Evolutionary conservation across 1,140 invertebrate species (phyloP), one percentile per base, ranked within the genome.

Genomic region (Drosophila carrolli): DNA sequence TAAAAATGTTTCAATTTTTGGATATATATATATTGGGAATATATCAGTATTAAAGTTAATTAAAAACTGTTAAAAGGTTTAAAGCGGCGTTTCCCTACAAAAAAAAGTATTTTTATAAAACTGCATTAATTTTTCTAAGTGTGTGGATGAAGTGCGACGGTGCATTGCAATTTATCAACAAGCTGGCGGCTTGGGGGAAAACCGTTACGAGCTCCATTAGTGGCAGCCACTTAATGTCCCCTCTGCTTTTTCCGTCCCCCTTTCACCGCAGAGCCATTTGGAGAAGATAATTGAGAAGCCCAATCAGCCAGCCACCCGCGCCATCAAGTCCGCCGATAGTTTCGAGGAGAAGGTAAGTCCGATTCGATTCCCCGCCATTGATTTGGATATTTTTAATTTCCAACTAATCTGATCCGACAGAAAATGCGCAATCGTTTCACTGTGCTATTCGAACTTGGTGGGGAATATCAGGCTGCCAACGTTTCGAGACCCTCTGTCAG

Each of bases 221-320:
- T 68, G 79, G 62, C 84, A 62, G 63, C 29, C 79, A 89, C 79
- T 89, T 88, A 89, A 88, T 83, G 83, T 61, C 48, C 37, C 13
- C 58, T 37, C 27, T 59, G 38, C 27, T n/a, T 32, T 51, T 41
- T 61, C 66, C 75, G 32, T 55, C 47, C 51, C 55, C 56, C 41
- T 46, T 61, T 94, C 94, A 1, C 14, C 19, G 7, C 93, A 97
- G 96, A 96, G 95, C 88, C 96, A 97, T 92, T 93, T 97, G 72
- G 96, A 97, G 90, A 95, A 96, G 82, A 97, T 97, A 81, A 94
- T 97, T 13, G 96, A 97, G 92, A 93, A 95, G 70, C 96, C 96
- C 1, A 95, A 95, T 58, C 94, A 93, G 73, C 94, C 13, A 84
- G 96, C 96, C 91, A 95, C 94, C 86, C 95, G 95, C 76, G 95